Percentiles rank a stretch among this genome's conserved stretches.
phyloP scores from a whole-genome alignment of 2,113 vertebrate species.

The Calyptomena viridis region DNA sequence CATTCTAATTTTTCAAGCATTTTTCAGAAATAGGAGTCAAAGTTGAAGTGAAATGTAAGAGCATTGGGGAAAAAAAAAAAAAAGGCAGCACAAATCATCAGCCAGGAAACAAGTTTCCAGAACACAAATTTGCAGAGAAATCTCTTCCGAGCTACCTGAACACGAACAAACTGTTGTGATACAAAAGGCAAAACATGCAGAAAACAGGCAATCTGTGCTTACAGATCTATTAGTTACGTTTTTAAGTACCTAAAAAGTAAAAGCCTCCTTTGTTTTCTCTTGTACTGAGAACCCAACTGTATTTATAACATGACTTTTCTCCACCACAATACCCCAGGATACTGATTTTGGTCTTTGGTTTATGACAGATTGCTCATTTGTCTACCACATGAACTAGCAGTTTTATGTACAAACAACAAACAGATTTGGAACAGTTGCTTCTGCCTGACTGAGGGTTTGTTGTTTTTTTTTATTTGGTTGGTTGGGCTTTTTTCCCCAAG shows the following conservation, averaged over 20 bases:
- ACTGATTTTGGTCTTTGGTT: neutral
- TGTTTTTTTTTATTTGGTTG: neutral
- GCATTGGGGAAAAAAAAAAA: neutral
- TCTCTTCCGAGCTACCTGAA: neutral
- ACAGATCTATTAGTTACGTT: neutral
- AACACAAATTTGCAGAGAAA: too few relatives aligned
- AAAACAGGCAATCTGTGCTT: neutral
- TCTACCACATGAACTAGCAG: neutral
- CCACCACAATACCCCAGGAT: neutral
- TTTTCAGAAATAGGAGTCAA: neutral
- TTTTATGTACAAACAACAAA: neutral
- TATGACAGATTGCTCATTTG: neutral
- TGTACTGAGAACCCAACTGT: neutral
- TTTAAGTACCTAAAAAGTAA: neutral
- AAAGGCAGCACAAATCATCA: fast-evolving
- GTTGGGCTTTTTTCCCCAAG: neutral
- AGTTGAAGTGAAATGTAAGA: neutral
- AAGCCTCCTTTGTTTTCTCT: neutral
- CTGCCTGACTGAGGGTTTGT: neutral
- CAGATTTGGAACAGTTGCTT: neutral
- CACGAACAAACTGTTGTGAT: neutral
- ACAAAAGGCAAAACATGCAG: neutral
- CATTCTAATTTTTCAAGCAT: neutral
- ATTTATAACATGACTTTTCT: neutral
- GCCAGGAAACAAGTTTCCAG: too few relatives aligned